phyloP scores from a whole-genome alignment of 1,140 invertebrate genomes.

The Euwallacea similis region DNA sequence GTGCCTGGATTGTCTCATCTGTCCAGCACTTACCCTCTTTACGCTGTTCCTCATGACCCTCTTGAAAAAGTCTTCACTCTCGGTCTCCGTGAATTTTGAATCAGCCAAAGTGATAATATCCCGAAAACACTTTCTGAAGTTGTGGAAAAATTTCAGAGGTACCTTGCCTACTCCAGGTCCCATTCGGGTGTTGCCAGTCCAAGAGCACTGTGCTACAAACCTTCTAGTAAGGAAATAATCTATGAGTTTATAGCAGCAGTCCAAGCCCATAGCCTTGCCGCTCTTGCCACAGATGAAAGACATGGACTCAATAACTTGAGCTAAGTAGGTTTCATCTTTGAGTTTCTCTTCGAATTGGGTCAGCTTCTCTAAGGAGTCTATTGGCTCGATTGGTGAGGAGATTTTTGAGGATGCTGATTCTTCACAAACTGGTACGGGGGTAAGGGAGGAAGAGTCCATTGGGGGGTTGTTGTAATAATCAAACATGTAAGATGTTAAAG shows the following conservation, averaged over 20 bases:
- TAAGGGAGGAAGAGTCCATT: neutral
- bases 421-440: neutral
- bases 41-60: slow-evolving; percentile 16
- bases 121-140: slow-evolving; percentile 17
- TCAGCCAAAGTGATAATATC: slow-evolving; percentile 11
- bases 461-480: slow-evolving; percentile 10
- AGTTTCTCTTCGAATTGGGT: slow-evolving; percentile 13
- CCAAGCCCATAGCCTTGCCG: slow-evolving; percentile 7
- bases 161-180: slow-evolving; percentile 10
- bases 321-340: slow-evolving; percentile 11
- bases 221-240: slow-evolving; percentile 21
- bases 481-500: slow-evolving; percentile 4
- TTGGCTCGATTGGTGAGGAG: neutral
- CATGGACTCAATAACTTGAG: slow-evolving; percentile 11
- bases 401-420: neutral
- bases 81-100: slow-evolving; percentile 16
- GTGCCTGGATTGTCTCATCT: slow-evolving; percentile 4
- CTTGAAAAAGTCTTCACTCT: slow-evolving; percentile 17
- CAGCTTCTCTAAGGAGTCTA: slow-evolving; percentile 12
- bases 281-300: slow-evolving; percentile 15
- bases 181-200: slow-evolving; percentile 13
- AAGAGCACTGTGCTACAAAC: slow-evolving; percentile 17
- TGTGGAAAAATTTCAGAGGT: slow-evolving; percentile 16
- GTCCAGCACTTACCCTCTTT: neutral
- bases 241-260: slow-evolving; percentile 20